phyloP scores from a whole-genome alignment of 2,888 invertebrate genomes.

The Neoitamus cyanurus region DNA sequence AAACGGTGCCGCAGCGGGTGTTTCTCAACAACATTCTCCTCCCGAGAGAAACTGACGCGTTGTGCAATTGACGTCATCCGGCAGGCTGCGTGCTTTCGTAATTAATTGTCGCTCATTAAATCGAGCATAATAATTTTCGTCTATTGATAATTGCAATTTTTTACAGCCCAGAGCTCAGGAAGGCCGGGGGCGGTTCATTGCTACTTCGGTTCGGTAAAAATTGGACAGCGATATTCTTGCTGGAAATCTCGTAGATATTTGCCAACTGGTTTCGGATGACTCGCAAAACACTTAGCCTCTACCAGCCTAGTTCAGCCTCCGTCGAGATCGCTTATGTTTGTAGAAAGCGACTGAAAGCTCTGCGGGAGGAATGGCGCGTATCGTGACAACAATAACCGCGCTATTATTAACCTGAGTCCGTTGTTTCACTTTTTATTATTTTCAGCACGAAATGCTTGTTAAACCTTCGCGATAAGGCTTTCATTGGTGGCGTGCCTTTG shows the following conservation, averaged over 20 bases:
- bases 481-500: too few relatives aligned
- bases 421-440: neutral
- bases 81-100: neutral
- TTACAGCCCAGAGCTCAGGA: neutral
- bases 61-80: neutral
- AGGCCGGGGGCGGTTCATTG: neutral
- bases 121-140: neutral
- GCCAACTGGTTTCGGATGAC: neutral
- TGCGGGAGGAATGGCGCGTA: neutral
- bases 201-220: neutral
- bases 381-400: neutral
- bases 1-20: neutral
- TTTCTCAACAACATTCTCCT: neutral
- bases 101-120: neutral
- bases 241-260: neutral
- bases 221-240: neutral
- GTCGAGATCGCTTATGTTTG: neutral
- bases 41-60: neutral
- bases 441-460: neutral
- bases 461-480: neutral
- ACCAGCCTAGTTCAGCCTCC: neutral
- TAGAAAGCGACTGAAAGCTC: neutral
- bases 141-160: neutral
- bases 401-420: neutral
- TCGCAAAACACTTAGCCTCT: neutral